A percentile compares a stretch with the other conserved stretches of the same genome.
phyloP scores from a whole-genome alignment of 2,888 invertebrate species.

The Drosophila cognata region DNA sequence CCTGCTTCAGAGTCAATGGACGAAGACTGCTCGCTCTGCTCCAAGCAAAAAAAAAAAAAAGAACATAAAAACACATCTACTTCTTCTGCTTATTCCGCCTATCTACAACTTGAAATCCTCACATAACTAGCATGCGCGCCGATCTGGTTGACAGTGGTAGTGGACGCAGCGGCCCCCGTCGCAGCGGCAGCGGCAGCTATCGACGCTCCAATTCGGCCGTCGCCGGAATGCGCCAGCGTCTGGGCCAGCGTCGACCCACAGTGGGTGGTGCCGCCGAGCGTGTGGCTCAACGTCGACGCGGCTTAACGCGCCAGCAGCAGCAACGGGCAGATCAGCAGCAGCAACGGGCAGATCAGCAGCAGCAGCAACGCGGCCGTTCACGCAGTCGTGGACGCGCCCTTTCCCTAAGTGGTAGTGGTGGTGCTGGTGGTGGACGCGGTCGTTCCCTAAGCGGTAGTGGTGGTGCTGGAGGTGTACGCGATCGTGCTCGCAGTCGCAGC shows the following conservation, averaged over 20 bases:
- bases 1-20: slow-evolving; percentile 16
- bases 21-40: slow-evolving; percentile 41
- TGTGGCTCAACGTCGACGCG: slow-evolving; percentile 70
- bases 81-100: slow-evolving; percentile 69
- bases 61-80: slow-evolving; percentile 63
- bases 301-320: slow-evolving; percentile 38
- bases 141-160: slow-evolving; percentile 77
- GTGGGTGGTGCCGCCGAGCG: slow-evolving; percentile 79
- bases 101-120: slow-evolving; percentile 45
- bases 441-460: slow-evolving; percentile 33
- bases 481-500: slow-evolving; percentile 31
- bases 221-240: slow-evolving; percentile 73
- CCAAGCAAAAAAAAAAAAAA: no score
- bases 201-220: slow-evolving; percentile 78
- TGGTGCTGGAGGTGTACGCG: slow-evolving; percentile 16
- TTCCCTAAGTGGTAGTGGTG: slow-evolving; percentile 28
- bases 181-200: slow-evolving; percentile 50
- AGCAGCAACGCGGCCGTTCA: slow-evolving; percentile 65
- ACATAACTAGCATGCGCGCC: slow-evolving; percentile 84
- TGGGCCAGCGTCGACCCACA: slow-evolving; percentile 72
- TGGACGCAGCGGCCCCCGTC: slow-evolving; percentile 49
- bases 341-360: slow-evolving; percentile 16
- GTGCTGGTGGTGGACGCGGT: slow-evolving; percentile 19
- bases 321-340: slow-evolving; percentile 23
- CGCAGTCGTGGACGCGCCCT: slow-evolving; percentile 73